Base-by-base conservation (phyloP, 1,140 invertebrate species). In the Zaprionus inermis region DNA sequence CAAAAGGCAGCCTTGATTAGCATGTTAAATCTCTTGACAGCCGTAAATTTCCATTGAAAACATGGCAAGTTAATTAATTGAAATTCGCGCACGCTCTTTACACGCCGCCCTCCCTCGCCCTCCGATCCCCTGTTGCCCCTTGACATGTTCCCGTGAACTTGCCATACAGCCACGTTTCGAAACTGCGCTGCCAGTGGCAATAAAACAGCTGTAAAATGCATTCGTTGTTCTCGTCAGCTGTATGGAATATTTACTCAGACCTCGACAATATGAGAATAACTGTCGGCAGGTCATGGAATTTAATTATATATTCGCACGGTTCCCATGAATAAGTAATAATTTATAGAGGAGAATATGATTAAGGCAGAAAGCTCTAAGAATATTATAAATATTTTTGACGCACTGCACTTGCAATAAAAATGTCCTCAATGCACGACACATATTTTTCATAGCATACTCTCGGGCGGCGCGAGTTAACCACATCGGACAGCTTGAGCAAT, bases 51-150 rank as follows among this genome's bases (percentile, higher is more conserved):
- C 79, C 79, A 72, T 44, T 60, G 76, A 59, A 51, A 79, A 72
- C 74, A 58, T 73, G 61, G 57, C 34, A 60, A 78, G 79, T 89
- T 83, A 89, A 88, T 89, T 89, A 88, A 89, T 83, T 88, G 79
- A 89, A 79, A 79, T 79, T 75, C 44, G 77, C 76, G 83, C 81
- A 66, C 63, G 66, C 56, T 57, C 30, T 41, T 44, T 56, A 64
- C 54, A 83, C 76, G 72, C 44, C 32, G 30, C 41, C 30, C 32
- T 24, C 51, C 18, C 30, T 11, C 32, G 0, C 38, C n/a, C 65
- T 5, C 24, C 24, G 3, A 2, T 28, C 24, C 24, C 24, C 24
- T n/a, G n/a, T n/a, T n/a, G n/a, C n/a, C n/a, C n/a, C n/a, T n/a
- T n/a, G n/a, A n/a, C n/a, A n/a, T n/a, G n/a, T n/a, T n/a, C n/a